A percentile compares a stretch with the other conserved stretches of the same genome.
These are phyloP conservation scores for Drosophila bunnanda DNA, from an alignment of 2,888 invertebrate species.

Conservation along the genomic window DNA sequence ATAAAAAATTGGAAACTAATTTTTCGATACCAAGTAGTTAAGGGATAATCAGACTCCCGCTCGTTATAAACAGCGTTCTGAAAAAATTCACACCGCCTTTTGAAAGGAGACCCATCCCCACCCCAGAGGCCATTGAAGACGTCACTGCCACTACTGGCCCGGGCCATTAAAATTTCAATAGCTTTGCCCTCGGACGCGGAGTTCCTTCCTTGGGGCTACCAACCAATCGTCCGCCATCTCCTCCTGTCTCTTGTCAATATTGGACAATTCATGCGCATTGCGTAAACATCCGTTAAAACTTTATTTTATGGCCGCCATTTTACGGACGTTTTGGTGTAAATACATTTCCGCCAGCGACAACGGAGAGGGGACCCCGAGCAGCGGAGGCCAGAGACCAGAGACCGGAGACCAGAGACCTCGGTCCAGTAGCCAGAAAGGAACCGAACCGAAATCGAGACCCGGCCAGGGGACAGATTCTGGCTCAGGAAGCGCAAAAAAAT, in stretches of 20 bases:
- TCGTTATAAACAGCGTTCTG: neutral
- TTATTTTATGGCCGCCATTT: conserved; percentile 80
- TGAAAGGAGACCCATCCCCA: neutral
- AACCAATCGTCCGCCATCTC: conserved; percentile 64
- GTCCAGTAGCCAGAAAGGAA: conserved; percentile 42
- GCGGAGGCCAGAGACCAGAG: conserved; percentile 2
- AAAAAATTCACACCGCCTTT: conserved; percentile 3
- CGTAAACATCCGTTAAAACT: conserved; percentile 79
- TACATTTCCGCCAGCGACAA: conserved; percentile 70
- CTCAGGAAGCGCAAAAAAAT: conserved; percentile 71
- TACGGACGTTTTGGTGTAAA: conserved; percentile 75
- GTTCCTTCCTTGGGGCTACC: conserved; percentile 23
- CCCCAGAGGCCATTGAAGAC: conserved; percentile 20
- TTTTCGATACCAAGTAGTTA: neutral
- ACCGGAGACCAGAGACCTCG: conserved; percentile 14
- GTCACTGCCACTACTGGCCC: conserved; percentile 45
- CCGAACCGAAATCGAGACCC: conserved; percentile 10
- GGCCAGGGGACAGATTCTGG: conserved; percentile 45
- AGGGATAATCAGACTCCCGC: neutral
- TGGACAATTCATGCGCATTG: conserved; percentile 79
- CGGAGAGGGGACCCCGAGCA: conserved; percentile 9
- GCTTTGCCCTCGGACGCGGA: conserved; percentile 30
- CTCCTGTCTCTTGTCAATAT: conserved; percentile 76
- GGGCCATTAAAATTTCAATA: conserved; percentile 66
- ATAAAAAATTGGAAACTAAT: neutral